Percentiles rank a stretch among this genome's conserved stretches.
These are phyloP conservation scores for Anguilla megastoma DNA, from an alignment of 2,797 vertebrate species.

Conservation along the genomic window DNA sequence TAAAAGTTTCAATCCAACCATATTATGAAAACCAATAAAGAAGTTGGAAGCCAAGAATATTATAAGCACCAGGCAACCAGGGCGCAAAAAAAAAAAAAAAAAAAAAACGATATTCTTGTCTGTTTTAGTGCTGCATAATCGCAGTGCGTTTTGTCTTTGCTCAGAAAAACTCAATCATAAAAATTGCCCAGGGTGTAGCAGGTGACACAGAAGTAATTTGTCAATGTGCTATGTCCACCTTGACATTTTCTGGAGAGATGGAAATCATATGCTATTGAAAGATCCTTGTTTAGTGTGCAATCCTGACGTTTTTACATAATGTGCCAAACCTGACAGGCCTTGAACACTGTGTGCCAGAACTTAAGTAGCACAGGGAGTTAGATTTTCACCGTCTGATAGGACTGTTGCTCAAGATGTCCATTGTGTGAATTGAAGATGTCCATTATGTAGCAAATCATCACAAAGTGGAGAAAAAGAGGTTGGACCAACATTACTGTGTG, in stretches of 20 bases:
- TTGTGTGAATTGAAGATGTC: background rate
- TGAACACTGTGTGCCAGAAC: conserved; percentile 12
- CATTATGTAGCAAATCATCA: background rate
- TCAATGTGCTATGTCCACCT: background rate
- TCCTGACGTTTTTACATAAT: conserved; percentile 19
- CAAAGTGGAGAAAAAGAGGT: background rate
- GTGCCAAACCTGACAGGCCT: background rate
- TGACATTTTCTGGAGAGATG: conserved; percentile 27
- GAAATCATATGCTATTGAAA: conserved; percentile 12
- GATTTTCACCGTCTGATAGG: conserved; percentile 17
- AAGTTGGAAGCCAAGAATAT: background rate
- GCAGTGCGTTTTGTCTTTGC: background rate
- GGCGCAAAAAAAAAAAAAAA: background rate
- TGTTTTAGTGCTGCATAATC: background rate
- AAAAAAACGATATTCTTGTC: background rate
- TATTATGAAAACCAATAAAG: background rate
- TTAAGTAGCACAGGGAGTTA: conserved; percentile 14
- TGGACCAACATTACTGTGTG: background rate
- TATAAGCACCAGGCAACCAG: background rate
- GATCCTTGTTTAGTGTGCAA: conserved; percentile 18
- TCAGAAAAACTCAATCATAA: conserved; percentile 9
- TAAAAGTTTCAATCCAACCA: background rate
- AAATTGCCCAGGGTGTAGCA: conserved; percentile 8
- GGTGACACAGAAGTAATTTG: conserved; percentile 7
- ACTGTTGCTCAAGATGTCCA: background rate